Evolutionary conservation across 2,888 invertebrate species (phyloP), one percentile per base, ranked within the genome.

Genomic region (Tricholauxania praeusta): DNA sequence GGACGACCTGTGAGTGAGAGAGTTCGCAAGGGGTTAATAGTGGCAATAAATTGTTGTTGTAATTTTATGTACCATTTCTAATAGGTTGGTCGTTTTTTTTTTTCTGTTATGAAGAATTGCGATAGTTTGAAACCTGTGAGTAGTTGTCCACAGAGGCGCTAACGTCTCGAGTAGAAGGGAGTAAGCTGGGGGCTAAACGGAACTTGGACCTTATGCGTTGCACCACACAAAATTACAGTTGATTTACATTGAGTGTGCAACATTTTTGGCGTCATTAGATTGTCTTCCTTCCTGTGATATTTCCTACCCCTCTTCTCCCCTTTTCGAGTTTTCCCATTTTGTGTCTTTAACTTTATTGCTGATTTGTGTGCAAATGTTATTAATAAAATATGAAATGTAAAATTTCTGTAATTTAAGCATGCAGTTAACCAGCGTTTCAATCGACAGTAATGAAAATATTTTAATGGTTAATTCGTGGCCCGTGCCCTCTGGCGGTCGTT

Each of bases 301-400:
- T 39, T 39, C 10, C 76, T 78, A 10, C 39, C 7, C 10, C 0
- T 1, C 10, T 1, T 1, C 39, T 10, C 10, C 39, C 10, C 1
- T 39, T 39, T 39, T 10, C 10, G 39, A 17, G 28, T 19, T 47
- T 63, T 65, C n/a, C 1, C 47, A 10, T 55, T 7, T 17, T 66
- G 52, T 32, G 15, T 4, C 57, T 67, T 55, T 48, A 22, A 2
- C 2, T 19, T 5, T 48, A 3, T 12, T 5, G 28, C 12, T 65
- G 3, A 22, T 32, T n/a, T 53, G 53, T 17, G n/a, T 28, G 80
- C 81, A 82, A 81, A 79, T 79, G 78, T 78, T 81, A 81, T 83
- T 83, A 82, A 83, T 82, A 83, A 82, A 79, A 81, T n/a, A 82
- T 79, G 83, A 82, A 81, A 82, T 81, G 81, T 78, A 81, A 78